Evolutionary conservation across 2,797 vertebrate genomes (phyloP).

Genomic region (Anguilla pacifica): DNA sequence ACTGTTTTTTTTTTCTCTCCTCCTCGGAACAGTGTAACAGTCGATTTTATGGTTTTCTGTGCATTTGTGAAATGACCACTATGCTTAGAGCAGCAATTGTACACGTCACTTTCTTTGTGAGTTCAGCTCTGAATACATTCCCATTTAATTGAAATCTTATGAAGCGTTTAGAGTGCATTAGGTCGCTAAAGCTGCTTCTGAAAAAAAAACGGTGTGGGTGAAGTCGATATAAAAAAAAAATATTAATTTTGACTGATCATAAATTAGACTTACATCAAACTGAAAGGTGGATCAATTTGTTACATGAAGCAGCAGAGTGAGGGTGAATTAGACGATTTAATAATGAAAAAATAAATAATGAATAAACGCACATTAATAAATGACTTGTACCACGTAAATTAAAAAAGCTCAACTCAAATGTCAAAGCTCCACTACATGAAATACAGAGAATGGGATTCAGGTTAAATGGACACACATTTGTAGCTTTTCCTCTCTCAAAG

Average conservation of each 20-base stretch:
- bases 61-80: constrained; percentile 49
- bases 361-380: constrained; percentile 65
- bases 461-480: constrained; percentile 55
- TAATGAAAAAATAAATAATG: constrained; percentile 61
- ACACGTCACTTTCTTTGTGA: constrained; percentile 40
- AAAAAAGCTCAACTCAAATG: constrained; percentile 50
- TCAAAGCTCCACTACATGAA: constrained; percentile 40
- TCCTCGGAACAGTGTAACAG: constrained; percentile 34
- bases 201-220: constrained; percentile 44
- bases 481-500: constrained; percentile 39
- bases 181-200: constrained; percentile 45
- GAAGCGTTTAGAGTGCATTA: constrained; percentile 48
- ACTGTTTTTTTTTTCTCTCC: constrained; percentile 31
- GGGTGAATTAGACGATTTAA: constrained; percentile 67
- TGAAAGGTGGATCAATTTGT: constrained; percentile 82
- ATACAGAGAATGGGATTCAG: constrained; percentile 66
- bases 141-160: constrained; percentile 64
- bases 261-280: constrained; percentile 58
- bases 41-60: constrained; percentile 50
- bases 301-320: constrained; percentile 72
- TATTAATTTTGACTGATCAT: constrained; percentile 64
- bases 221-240: constrained; percentile 61
- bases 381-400: constrained; percentile 56
- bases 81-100: constrained; percentile 41
- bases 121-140: constrained; percentile 79